Conservation (phyloP, 2,888 invertebrate species). For the Drosophila nr. perissopoda region DNA sequence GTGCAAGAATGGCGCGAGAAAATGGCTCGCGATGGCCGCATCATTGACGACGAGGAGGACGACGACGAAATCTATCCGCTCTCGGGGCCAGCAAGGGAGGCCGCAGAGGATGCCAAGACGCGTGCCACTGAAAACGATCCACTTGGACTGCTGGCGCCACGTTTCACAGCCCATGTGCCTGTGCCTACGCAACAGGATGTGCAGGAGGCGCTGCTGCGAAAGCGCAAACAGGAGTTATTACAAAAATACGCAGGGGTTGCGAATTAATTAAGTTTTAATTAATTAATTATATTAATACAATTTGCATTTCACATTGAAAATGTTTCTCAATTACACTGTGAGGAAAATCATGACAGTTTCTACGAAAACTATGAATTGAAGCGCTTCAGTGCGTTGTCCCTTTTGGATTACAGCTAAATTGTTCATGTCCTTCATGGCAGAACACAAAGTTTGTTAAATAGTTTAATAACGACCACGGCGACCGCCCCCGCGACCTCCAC, state of each 20-base stretch:
- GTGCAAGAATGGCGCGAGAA: constrained; percentile 90
- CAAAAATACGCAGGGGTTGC: constrained; percentile 89
- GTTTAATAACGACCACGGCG: constrained; percentile 60
- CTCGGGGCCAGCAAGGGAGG: constrained; percentile 79
- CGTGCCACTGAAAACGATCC: constrained; percentile 75
- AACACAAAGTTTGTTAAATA: constrained; percentile 3
- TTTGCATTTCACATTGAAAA: constrained; percentile 4
- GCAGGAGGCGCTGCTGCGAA: constrained; percentile 94
- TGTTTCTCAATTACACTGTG: background rate
- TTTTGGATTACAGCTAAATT: constrained; percentile 20
- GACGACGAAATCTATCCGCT: constrained; percentile 86
- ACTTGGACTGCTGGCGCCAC: constrained; percentile 85
- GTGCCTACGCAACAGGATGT: constrained; percentile 98
- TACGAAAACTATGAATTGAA: constrained; percentile 13
- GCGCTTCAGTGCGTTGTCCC: constrained; percentile 51
- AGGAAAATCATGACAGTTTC: background rate
- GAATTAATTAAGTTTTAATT: constrained; percentile 21
- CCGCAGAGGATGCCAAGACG: constrained; percentile 66
- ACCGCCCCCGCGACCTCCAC: constrained; percentile 43
- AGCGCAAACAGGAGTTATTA: constrained; percentile 96
- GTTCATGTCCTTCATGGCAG: background rate
- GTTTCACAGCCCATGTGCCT: constrained; percentile 93
- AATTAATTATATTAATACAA: background rate
- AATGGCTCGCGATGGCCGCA: constrained; percentile 88
- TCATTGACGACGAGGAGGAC: constrained; percentile 90